Percentiles rank a stretch among this genome's conserved stretches.
Conservation (phyloP, 2,888 invertebrate species). For the Volucella inflata region DNA sequence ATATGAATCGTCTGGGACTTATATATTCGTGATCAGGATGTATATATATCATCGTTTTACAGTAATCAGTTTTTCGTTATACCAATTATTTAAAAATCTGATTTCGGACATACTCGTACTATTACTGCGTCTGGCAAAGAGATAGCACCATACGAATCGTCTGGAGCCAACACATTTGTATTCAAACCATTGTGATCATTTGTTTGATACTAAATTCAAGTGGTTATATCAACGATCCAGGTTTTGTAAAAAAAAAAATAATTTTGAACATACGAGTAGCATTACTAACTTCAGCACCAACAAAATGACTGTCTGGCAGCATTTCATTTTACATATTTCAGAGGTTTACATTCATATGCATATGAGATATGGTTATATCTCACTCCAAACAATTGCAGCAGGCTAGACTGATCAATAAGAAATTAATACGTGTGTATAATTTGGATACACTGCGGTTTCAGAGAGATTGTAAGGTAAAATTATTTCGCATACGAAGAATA, state of each 20-base stretch:
- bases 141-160: not conserved
- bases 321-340: not conserved
- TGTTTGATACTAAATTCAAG: not conserved
- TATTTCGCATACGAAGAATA: too few species aligned
- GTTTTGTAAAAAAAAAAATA: slow-evolving; percentile 1
- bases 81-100: not conserved
- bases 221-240: slow-evolving; percentile 2
- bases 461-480: too few species aligned
- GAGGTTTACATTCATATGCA: not conserved
- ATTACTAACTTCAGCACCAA: not conserved
- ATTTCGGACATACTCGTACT: not conserved
- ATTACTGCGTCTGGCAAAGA: not conserved
- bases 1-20: not conserved
- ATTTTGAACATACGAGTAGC: too few species aligned
- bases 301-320: not conserved
- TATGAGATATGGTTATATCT: not conserved
- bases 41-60: too few species aligned
- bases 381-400: not conserved
- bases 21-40: not conserved
- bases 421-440: too few species aligned
- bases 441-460: too few species aligned
- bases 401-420: too few species aligned
- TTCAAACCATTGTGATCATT: not conserved
- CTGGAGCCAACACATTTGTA: not conserved
- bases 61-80: not conserved